Base-by-base conservation (phyloP, 2,888 invertebrate genomes). In the Callinectes sapidus region DNA sequence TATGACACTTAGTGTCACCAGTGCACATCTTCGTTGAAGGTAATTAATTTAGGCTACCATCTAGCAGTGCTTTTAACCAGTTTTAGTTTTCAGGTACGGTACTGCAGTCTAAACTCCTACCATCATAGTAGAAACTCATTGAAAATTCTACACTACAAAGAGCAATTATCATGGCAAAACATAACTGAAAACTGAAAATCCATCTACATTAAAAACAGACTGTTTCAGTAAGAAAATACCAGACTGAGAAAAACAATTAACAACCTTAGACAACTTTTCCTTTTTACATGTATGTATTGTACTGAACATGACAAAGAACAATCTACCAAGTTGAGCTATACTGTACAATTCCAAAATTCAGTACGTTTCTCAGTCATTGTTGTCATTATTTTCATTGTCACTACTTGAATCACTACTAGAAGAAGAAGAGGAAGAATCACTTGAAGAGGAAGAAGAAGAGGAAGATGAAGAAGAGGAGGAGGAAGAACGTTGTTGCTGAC, bases 341-440 rank as follows among this genome's bases (percentile, higher is more conserved):
- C 32, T 81, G 28, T 35, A 81, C 35, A 81, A 18, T 81, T 81
- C 35, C 14, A 87, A 48, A 13, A 10, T 87, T 35, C 35, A 23
- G 87, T 71, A 87, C 35, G 14, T 35, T 2, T 32, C 35, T 87
- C 87, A 87, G 87, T 91, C 48, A 89, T 89, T 77, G 66, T 92
- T 92, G 32, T 92, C 90, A 28, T 94, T 89, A 85, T 91, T 92
- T 90, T 92, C 93, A 86, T 93, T 93, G 16, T 91, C 92, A 91
- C 93, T 93, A 87, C 92, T 93, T 14, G 93, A 93, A 71, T 94
- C 94, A 88, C 91, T 92, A 90, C 93, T 94, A 18, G 93, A 93
- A 55, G 91, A 91, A 39, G 93, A 93, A 42, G 93, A 93, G 3
- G 93, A 93, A 32, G 94, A 94, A 28, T 91, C 91, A 92, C 93